A percentile compares a stretch with the other conserved stretches of the same genome.
phyloP scores from a whole-genome alignment of 2,113 vertebrate genomes.

The Tauraco erythrolophus region DNA sequence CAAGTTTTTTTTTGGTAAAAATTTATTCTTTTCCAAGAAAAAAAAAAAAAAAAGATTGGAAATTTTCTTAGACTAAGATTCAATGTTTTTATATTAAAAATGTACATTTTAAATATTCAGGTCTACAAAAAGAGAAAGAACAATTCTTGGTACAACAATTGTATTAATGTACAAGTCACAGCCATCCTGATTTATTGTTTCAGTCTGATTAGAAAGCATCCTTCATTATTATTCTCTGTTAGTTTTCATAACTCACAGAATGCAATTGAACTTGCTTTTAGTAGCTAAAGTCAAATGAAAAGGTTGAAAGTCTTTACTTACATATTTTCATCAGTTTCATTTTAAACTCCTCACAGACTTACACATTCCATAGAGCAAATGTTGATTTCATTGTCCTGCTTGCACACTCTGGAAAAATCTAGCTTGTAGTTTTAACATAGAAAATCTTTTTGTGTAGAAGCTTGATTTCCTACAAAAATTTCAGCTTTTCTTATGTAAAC shows the following conservation, averaged over 20 bases:
- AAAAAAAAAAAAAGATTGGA: not conserved
- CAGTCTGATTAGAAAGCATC: not conserved
- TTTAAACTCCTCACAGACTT: not conserved
- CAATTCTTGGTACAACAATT: not conserved
- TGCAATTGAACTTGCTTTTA: not conserved
- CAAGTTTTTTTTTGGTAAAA: fast-evolving
- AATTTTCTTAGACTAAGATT: not conserved
- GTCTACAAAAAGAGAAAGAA: not conserved
- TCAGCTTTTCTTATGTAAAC: not conserved
- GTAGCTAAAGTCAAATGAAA: not conserved
- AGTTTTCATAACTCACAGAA: not conserved
- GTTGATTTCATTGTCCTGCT: not conserved
- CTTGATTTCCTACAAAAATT: not conserved
- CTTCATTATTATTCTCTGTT: not conserved
- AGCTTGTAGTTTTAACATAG: not conserved
- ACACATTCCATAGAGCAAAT: not conserved
- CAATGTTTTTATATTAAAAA: not conserved
- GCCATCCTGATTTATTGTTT: not conserved
- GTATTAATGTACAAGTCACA: not conserved
- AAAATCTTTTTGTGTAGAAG: not conserved
- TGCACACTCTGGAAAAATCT: not conserved
- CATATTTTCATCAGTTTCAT: not conserved
- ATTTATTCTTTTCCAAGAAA: not conserved
- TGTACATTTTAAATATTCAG: not conserved
- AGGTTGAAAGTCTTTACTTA: not conserved